These are phyloP conservation scores for Leucoraja ocellata DNA, from an alignment of 2,797 vertebrate genomes.

Conservation along the genomic window DNA sequence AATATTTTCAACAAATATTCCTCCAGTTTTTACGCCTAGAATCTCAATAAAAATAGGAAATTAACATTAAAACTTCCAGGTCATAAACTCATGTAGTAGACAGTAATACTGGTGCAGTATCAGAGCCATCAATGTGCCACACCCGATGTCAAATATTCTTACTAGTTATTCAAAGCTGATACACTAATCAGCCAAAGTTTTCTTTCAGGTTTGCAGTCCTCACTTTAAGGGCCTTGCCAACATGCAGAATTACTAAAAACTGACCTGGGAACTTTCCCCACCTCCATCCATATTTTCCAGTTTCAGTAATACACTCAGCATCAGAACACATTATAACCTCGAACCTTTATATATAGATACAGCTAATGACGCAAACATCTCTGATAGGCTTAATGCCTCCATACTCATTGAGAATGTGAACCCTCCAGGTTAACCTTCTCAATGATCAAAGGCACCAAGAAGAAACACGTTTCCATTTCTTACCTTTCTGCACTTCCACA, in stretches of 20 bases:
- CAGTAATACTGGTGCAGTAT: background rate
- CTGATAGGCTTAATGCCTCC: too few species aligned
- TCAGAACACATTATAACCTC: background rate
- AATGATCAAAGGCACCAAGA: background rate
- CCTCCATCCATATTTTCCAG: background rate
- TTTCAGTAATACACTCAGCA: background rate
- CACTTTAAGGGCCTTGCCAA: background rate
- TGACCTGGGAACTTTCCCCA: background rate
- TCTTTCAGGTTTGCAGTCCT: background rate
- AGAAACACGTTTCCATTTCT: background rate
- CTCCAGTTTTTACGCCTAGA: background rate
- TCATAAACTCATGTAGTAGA: background rate
- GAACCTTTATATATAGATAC: background rate
- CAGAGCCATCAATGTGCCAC: background rate
- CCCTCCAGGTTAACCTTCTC: background rate
- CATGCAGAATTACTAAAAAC: background rate
- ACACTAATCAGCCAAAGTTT: background rate
- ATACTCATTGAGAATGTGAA: too few species aligned
- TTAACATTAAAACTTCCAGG: background rate
- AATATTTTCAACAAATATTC: background rate
- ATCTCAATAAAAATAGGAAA: background rate
- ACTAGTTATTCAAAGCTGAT: background rate
- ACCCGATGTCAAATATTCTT: background rate
- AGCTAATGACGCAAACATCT: background rate
- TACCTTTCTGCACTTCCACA: background rate